phyloP scores from a whole-genome alignment of 2,797 vertebrate species.

The Mycteria americana region DNA sequence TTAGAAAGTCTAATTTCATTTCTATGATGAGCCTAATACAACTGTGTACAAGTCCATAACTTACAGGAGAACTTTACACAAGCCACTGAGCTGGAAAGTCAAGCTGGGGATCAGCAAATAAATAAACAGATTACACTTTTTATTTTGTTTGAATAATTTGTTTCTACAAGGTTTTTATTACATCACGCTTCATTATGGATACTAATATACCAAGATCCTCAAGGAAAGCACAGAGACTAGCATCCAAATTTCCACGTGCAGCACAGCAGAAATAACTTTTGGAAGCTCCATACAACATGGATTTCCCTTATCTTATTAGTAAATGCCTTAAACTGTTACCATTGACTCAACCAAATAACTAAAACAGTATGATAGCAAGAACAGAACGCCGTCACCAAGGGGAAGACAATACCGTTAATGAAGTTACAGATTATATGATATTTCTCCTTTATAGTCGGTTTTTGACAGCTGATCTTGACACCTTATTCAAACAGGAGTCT shows the following conservation, averaged over 20 bases:
- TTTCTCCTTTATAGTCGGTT: neutral
- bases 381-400: neutral
- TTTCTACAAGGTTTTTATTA: constrained; percentile 12
- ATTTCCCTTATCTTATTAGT: neutral
- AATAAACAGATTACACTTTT: constrained; percentile 13
- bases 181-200: neutral
- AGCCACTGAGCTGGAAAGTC: constrained; percentile 33
- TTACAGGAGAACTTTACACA: constrained; percentile 5
- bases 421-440: neutral
- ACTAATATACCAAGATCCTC: neutral
- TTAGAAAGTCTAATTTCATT: neutral
- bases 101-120: constrained; percentile 25
- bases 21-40: neutral
- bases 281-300: neutral
- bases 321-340: neutral
- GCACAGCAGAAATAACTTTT: neutral
- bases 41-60: neutral
- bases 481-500: neutral
- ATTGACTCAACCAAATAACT: neutral
- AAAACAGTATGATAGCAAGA: neutral
- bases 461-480: constrained; percentile 26
- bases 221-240: neutral
- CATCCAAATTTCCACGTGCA: neutral
- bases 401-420: neutral
- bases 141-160: constrained; percentile 10